Conservation (phyloP, 2,113 vertebrate genomes). For the Plectropomus leopardus region DNA sequence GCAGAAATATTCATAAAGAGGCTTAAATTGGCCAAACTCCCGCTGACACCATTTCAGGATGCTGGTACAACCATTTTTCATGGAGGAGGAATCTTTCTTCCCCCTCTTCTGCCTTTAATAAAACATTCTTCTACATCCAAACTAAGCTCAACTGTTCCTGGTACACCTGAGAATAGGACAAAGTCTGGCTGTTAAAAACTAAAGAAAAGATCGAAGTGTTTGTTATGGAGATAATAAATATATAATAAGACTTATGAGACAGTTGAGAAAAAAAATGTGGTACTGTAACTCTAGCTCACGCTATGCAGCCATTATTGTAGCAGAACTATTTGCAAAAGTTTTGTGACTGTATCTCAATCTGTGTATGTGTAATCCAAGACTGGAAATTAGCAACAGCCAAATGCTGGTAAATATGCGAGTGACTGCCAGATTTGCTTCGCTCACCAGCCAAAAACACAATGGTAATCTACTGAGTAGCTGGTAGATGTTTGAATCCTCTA, state of each 20-base stretch:
- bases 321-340: too few relatives aligned
- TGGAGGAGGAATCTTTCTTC: neutral
- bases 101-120: neutral
- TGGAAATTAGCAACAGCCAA: too few relatives aligned
- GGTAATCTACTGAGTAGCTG: too few relatives aligned
- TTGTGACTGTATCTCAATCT: too few relatives aligned
- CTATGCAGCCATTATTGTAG: too few relatives aligned
- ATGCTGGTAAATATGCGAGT: too few relatives aligned
- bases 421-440: too few relatives aligned
- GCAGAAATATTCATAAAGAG: conserved; percentile 65
- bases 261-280: neutral
- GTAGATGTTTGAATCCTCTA: too few relatives aligned
- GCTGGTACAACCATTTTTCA: conserved; percentile 59
- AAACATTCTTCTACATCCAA: conserved; percentile 25
- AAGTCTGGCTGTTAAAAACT: neutral
- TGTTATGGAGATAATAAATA: neutral
- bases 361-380: too few relatives aligned
- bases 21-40: conserved; percentile 71
- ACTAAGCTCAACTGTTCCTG: neutral
- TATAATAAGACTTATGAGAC: neutral
- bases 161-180: neutral
- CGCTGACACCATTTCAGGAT: conserved; percentile 53
- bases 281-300: neutral
- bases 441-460: too few relatives aligned
- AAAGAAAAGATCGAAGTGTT: neutral